These are phyloP conservation scores for Puffinus mauretanicus DNA, from an alignment of 2,113 vertebrate genomes.

Conservation along the genomic window DNA sequence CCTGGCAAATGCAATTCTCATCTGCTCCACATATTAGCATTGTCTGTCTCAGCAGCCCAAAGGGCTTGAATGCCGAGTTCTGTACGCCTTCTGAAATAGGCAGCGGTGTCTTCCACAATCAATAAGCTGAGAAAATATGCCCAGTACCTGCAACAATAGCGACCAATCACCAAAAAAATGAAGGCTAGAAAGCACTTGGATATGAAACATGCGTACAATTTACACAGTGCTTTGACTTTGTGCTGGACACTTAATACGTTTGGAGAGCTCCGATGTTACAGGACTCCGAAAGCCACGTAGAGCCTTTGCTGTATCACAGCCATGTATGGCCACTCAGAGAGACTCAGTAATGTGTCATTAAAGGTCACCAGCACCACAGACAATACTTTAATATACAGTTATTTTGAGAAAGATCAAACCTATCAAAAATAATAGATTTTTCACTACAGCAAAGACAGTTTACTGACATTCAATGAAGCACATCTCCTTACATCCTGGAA, in stretches of 20 bases:
- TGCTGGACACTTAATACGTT: conserved; percentile 7
- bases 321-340: conserved; percentile 17
- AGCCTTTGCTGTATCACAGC: conserved; percentile 4
- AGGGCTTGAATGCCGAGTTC: background rate
- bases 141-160: background rate
- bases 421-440: background rate
- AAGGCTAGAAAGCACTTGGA: background rate
- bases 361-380: background rate
- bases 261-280: background rate
- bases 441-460: background rate
- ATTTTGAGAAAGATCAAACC: background rate
- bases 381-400: background rate
- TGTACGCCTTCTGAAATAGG: background rate
- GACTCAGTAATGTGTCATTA: background rate
- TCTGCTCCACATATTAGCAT: background rate
- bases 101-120: background rate
- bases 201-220: background rate
- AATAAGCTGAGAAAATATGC: background rate
- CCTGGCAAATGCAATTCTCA: background rate
- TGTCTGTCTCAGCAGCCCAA: background rate
- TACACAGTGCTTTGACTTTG: background rate
- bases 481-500: background rate
- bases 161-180: background rate
- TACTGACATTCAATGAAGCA: background rate
- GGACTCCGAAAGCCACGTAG: background rate